Evolutionary conservation across 2,888 invertebrate genomes (phyloP), one percentile per base, ranked within the genome.

Genomic region (Noctua comes): DNA sequence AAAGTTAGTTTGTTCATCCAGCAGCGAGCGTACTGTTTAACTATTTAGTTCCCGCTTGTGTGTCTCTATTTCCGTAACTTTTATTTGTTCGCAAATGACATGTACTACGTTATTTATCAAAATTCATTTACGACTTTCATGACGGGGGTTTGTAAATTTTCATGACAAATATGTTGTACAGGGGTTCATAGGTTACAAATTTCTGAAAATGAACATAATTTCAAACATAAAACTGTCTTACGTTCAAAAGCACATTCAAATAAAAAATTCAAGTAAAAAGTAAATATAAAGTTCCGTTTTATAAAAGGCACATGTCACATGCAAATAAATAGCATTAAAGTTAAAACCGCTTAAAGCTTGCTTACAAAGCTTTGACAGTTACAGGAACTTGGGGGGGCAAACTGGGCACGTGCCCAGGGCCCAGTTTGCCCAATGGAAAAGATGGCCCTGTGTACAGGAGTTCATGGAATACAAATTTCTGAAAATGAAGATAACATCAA

Each of bases 1-100:
- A 59, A 78, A 86, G 76, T 84, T 81, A 48, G 73, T 76, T 76
- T 40, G 66, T 74, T 83, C 69, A 66, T 74, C 69, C 46, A 76
- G 57, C 62, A 43, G 86, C 68, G 48, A 74, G 51, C 68, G 65
- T 43, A 65, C 31, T 40, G 59, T 86, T 86, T 74, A 76, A 68
- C 68, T 72, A 69, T 83, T 76, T 68, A 70, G 64, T 68, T 84
- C 24, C 13, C 62, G 73, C 69, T 68, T 72, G 68, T 72, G 62
- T n/a, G 16, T 72, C 43, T 72, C 48, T 69, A 36, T 16, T 57
- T 54, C 27, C 16, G 51, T 36, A 46, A 79, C 36, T 46, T 81
- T 46, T 57, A 40, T 75, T 69, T 62, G 27, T 62, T 43, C 31
- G 11, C 43, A 4, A 51, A 65, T 36, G 3, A 27, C 54, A n/a